These are phyloP conservation scores for Excalfactoria chinensis DNA, from an alignment of 2,113 vertebrate species.

Conservation along the genomic window DNA sequence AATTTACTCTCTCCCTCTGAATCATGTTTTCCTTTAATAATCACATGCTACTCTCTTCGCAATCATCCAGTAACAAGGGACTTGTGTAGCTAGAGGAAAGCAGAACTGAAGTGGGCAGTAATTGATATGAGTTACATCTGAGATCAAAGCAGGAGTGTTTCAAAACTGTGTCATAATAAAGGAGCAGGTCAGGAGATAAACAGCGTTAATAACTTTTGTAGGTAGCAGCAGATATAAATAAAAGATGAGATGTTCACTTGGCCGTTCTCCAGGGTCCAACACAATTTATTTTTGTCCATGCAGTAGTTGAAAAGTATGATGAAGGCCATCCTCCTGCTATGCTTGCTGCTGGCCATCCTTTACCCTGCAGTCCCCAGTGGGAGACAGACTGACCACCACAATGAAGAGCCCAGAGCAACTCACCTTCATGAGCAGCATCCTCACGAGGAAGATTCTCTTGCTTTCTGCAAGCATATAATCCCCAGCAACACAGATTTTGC, in stretches of 20 bases:
- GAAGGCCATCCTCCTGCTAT: background rate
- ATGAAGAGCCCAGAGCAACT: background rate
- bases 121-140: background rate
- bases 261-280: background rate
- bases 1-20: background rate
- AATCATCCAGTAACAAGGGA: background rate
- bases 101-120: background rate
- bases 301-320: background rate
- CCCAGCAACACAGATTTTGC: slow-evolving; percentile 80
- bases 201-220: background rate
- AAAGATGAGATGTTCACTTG: background rate
- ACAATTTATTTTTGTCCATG: background rate
- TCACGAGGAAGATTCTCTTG: background rate
- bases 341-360: background rate
- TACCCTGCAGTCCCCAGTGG: background rate
- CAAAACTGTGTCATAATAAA: background rate
- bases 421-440: background rate
- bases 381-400: background rate
- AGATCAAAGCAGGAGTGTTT: background rate
- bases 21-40: background rate
- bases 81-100: background rate
- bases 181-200: background rate
- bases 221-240: background rate
- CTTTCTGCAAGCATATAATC: slow-evolving; percentile 38
- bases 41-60: background rate